phyloP scores from a whole-genome alignment of 2,888 invertebrate genomes.

The Pelosia muscerda region DNA sequence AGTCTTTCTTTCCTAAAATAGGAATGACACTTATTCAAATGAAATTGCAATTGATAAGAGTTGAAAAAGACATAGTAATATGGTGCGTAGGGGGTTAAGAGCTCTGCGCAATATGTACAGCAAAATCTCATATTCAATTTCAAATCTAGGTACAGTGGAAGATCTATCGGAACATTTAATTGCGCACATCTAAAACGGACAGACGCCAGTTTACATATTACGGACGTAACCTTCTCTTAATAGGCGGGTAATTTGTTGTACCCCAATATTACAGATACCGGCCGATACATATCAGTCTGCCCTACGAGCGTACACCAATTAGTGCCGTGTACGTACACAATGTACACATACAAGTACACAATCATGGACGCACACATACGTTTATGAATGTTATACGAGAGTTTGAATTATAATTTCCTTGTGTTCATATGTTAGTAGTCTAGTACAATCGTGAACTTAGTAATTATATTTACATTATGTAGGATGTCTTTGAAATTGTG shows the following conservation, averaged over 20 bases:
- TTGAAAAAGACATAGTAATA: background rate
- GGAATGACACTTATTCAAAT: background rate
- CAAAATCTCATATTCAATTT: background rate
- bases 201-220: conserved; percentile 35
- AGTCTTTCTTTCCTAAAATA: too few relatives aligned
- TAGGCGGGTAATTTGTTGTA: conserved; percentile 53
- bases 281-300: conserved; percentile 22
- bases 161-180: conserved; percentile 6
- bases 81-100: too few relatives aligned
- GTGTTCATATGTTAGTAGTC: conserved; percentile 4
- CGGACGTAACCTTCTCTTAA: conserved; percentile 40
- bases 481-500: background rate
- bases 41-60: background rate
- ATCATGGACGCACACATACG: background rate
- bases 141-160: background rate
- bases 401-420: background rate
- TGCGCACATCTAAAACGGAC: conserved; percentile 17
- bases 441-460: background rate
- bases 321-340: background rate
- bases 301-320: conserved; percentile 11
- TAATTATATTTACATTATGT: background rate
- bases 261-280: conserved; percentile 39
- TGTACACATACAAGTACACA: background rate
- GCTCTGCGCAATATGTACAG: too few relatives aligned
- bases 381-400: background rate